Conservation (phyloP, 2,888 invertebrate genomes). For the Coremacera marginata region DNA sequence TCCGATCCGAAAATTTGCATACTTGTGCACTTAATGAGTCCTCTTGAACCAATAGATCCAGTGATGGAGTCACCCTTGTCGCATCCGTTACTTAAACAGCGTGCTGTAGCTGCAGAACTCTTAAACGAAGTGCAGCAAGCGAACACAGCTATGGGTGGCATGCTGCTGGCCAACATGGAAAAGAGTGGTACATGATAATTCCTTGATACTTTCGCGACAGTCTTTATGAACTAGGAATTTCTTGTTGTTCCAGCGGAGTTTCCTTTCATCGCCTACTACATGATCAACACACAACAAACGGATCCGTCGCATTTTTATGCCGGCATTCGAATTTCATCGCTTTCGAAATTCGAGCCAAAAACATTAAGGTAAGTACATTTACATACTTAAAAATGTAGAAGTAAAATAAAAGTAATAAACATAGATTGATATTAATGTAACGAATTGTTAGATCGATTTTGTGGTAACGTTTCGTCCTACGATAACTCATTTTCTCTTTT, state of each 20-base stretch:
- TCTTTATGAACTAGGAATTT: neutral
- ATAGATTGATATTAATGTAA: no score
- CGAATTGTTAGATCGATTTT: no score
- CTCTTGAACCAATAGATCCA: slow-evolving; percentile 87
- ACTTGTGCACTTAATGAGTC: slow-evolving; percentile 90
- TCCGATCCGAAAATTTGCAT: slow-evolving; percentile 92
- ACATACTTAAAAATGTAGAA: no score
- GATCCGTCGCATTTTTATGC: slow-evolving; percentile 89
- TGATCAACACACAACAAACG: slow-evolving; percentile 88
- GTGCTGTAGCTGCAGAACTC: slow-evolving; percentile 82
- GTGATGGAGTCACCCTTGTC: slow-evolving; percentile 86
- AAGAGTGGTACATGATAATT: slow-evolving; percentile 74
- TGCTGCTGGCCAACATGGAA: slow-evolving; percentile 92
- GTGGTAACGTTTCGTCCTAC: no score
- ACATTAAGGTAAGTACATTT: slow-evolving; percentile 69
- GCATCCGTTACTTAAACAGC: slow-evolving; percentile 83
- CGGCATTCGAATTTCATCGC: slow-evolving; percentile 84
- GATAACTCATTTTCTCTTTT: no score
- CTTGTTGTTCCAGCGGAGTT: slow-evolving; percentile 79
- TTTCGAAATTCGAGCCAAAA: slow-evolving; percentile 89
- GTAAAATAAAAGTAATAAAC: no score
- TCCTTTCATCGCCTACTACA: slow-evolving; percentile 91
- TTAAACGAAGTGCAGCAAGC: slow-evolving; percentile 78
- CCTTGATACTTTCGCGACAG: neutral
- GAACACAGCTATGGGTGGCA: slow-evolving; percentile 82